These are phyloP conservation scores for Otis tarda DNA, from an alignment of 2,113 vertebrate species.

Conservation along the genomic window DNA sequence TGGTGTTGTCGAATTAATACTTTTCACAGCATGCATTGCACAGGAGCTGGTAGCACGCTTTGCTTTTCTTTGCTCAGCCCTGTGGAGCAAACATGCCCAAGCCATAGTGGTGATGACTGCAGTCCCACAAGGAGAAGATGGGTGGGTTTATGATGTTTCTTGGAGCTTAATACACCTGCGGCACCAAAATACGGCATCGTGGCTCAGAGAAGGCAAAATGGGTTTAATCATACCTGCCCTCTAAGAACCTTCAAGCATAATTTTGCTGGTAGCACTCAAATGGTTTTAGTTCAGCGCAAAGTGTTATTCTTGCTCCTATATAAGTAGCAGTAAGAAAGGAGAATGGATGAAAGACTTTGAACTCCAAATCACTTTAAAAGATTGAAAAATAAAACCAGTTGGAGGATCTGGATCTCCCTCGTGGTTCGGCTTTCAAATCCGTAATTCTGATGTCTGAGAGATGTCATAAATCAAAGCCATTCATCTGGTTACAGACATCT, in stretches of 20 bases:
- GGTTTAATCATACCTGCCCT: neutral
- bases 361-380: neutral
- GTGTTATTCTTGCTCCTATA: neutral
- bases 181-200: accelerated
- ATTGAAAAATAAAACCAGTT: neutral
- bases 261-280: neutral
- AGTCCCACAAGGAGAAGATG: neutral
- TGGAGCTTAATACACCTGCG: neutral
- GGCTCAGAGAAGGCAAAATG: neutral
- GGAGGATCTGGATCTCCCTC: neutral
- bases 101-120: accelerated
- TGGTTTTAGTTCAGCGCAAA: accelerated
- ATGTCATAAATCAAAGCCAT: neutral
- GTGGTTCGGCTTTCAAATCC: neutral
- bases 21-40: neutral
- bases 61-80: neutral
- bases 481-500: neutral
- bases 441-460: neutral
- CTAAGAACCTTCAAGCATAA: neutral
- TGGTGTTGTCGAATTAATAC: too few species aligned
- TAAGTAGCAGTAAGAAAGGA: neutral
- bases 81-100: neutral
- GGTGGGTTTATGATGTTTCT: neutral
- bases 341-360: neutral
- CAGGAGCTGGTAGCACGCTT: accelerated